Conservation (phyloP, 2,113 vertebrate genomes). For the Hiodon alosoides region DNA sequence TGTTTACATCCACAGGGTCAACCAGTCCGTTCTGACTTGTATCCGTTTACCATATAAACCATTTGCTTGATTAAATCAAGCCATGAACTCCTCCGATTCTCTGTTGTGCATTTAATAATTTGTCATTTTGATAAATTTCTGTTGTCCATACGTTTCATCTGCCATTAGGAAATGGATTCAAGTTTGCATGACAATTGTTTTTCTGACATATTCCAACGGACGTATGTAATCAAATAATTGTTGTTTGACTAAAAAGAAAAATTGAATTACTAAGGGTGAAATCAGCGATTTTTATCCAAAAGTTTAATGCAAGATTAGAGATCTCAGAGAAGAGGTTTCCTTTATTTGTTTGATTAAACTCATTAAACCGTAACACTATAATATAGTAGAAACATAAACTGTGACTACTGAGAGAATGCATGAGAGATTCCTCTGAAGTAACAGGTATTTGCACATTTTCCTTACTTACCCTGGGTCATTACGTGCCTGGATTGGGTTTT, state of each 20-base stretch:
- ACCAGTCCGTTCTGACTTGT: no score
- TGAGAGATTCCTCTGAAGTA: neutral
- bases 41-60: no score
- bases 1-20: no score
- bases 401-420: slow-evolving; percentile 4
- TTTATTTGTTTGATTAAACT: neutral
- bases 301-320: neutral
- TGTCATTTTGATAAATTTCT: no score
- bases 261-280: neutral
- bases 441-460: neutral
- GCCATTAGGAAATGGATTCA: no score
- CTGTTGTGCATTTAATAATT: no score
- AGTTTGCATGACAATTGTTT: neutral
- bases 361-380: neutral
- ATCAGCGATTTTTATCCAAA: neutral
- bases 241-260: slow-evolving; percentile 2
- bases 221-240: neutral
- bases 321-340: neutral
- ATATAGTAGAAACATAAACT: slow-evolving; percentile 1
- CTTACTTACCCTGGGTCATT: neutral
- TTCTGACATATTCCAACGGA: neutral
- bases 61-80: no score
- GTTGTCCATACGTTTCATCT: no score
- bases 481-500: neutral
- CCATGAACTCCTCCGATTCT: no score